Conservation (phyloP, 2,888 invertebrate genomes). For the Platycnemis pennipes region DNA sequence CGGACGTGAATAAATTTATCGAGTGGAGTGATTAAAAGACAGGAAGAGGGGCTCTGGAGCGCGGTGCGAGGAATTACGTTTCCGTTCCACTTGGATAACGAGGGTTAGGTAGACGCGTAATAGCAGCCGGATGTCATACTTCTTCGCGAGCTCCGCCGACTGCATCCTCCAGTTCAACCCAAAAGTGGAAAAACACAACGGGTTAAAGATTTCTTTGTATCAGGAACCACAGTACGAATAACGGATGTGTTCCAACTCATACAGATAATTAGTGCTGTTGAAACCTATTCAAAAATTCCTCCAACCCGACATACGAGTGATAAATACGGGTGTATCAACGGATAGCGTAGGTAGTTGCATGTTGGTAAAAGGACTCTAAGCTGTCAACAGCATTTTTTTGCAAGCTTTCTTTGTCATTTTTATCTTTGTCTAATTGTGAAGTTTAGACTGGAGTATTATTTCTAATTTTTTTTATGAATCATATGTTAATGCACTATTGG, state of each 20-base stretch:
- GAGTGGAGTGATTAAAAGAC: neutral
- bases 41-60: neutral
- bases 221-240: neutral
- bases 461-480: too few species aligned
- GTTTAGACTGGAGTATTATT: too few species aligned
- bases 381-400: too few species aligned
- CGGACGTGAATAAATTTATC: conserved; percentile 25
- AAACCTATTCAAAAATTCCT: neutral
- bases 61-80: neutral
- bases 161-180: neutral
- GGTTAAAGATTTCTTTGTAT: neutral
- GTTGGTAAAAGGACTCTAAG: too few species aligned
- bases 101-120: neutral
- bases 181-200: neutral
- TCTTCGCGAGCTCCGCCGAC: neutral
- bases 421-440: too few species aligned
- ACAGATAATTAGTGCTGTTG: neutral
- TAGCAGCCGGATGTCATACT: conserved; percentile 16
- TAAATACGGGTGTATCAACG: too few species aligned
- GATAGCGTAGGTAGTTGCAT: too few species aligned
- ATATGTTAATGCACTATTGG: too few species aligned
- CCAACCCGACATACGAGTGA: too few species aligned
- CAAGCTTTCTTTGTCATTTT: too few species aligned
- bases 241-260: neutral
- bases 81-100: conserved; percentile 8